Percentiles rank a stretch among this genome's conserved stretches.
Conservation (phyloP, 2,888 invertebrate species). For the Drosophila suboccidentalis region DNA sequence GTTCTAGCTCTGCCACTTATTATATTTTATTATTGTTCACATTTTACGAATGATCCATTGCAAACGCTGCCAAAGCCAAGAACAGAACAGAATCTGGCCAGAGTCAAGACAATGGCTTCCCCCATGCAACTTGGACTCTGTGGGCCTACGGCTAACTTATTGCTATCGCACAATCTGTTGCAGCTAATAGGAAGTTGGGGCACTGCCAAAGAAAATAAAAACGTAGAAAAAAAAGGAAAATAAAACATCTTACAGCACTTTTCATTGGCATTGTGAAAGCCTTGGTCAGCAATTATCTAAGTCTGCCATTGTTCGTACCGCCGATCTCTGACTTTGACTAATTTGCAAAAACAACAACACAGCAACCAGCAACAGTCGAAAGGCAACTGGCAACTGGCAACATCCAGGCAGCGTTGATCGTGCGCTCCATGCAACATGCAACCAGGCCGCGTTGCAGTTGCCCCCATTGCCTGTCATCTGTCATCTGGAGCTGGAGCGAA, state of each 20-base stretch:
- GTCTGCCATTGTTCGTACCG: slow-evolving; percentile 75
- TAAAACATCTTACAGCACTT: slow-evolving; percentile 59
- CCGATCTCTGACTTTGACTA: slow-evolving; percentile 76
- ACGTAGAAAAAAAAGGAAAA: neutral
- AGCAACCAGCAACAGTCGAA: slow-evolving; percentile 13
- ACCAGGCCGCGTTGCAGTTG: slow-evolving; percentile 22
- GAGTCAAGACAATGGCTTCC: slow-evolving; percentile 49
- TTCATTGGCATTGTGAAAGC: slow-evolving; percentile 76
- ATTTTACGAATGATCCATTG: slow-evolving; percentile 67
- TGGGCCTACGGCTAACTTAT: slow-evolving; percentile 69
- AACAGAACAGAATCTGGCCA: slow-evolving; percentile 5
- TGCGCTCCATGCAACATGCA: slow-evolving; percentile 38
- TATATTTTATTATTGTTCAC: slow-evolving; percentile 61
- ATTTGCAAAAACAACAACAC: slow-evolving; percentile 62
- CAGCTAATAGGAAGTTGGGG: slow-evolving; percentile 76
- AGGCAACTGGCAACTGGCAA: slow-evolving; percentile 4
- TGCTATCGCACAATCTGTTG: slow-evolving; percentile 78
- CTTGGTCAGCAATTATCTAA: slow-evolving; percentile 76
- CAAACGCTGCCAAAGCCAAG: slow-evolving; percentile 1
- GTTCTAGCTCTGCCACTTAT: slow-evolving; percentile 54
- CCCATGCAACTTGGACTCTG: slow-evolving; percentile 28
- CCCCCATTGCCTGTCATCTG: slow-evolving; percentile 73
- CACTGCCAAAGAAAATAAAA: slow-evolving; percentile 1
- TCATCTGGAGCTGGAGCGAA: slow-evolving; percentile 62
- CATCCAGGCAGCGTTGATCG: slow-evolving; percentile 31